A percentile compares a stretch with the other conserved stretches of the same genome.
Evolutionary conservation across 2,888 invertebrate genomes (phyloP).

Genomic region (Hyles lineata): DNA sequence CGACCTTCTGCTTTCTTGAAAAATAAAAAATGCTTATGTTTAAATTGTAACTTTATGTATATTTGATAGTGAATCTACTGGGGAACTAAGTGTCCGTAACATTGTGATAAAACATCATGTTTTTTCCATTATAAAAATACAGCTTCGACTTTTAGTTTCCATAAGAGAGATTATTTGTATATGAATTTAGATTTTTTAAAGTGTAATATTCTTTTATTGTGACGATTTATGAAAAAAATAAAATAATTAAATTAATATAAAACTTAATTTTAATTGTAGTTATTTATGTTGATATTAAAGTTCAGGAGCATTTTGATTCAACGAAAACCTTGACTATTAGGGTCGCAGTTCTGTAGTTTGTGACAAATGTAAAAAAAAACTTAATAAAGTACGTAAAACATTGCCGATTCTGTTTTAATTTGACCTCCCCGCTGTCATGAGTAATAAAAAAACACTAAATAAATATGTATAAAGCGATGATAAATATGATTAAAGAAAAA

Average conservation of each 20-base stretch:
- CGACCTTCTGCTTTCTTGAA: slow-evolving; percentile 82
- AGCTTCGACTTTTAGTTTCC: slow-evolving; percentile 75
- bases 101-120: slow-evolving; percentile 83
- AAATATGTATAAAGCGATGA: too few relatives aligned
- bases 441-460: not conserved
- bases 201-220: slow-evolving; percentile 76
- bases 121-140: slow-evolving; percentile 78
- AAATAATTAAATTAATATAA: slow-evolving; percentile 61
- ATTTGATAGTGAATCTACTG: slow-evolving; percentile 80
- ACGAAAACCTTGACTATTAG: slow-evolving; percentile 75
- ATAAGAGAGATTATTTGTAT: slow-evolving; percentile 83
- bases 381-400: slow-evolving; percentile 80
- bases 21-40: slow-evolving; percentile 69
- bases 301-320: slow-evolving; percentile 80
- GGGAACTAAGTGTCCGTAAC: slow-evolving; percentile 79
- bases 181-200: slow-evolving; percentile 79
- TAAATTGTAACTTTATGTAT: slow-evolving; percentile 81
- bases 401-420: slow-evolving; percentile 48
- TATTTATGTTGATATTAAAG: slow-evolving; percentile 75
- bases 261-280: slow-evolving; percentile 71
- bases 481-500: too few relatives aligned
- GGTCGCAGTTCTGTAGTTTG: slow-evolving; percentile 83
- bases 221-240: slow-evolving; percentile 70
- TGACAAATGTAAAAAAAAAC: slow-evolving; percentile 74
- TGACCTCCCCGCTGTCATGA: not conserved